Evolutionary conservation across 2,113 vertebrate species (phyloP).

Genomic region (Cyrtonyx montezumae): DNA sequence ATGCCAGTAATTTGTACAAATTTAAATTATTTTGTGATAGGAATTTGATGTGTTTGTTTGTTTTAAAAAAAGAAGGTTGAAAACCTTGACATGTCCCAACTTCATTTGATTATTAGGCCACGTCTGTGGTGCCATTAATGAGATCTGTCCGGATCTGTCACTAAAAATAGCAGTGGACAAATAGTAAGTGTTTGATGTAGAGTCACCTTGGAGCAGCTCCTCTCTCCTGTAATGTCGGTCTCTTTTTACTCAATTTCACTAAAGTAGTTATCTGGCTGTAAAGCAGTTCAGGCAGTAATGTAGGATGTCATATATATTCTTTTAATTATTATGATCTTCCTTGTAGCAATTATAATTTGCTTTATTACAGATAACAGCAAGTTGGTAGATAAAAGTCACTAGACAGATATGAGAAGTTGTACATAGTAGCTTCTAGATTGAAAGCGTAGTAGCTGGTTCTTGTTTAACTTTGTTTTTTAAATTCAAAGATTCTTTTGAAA

Average conservation of each 20-base stretch:
- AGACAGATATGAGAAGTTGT: conserved; percentile 22
- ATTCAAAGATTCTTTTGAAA: conserved; percentile 15
- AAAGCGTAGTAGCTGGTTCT: background rate
- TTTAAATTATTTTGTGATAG: background rate
- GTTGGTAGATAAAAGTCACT: conserved; percentile 67
- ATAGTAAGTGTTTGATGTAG: background rate
- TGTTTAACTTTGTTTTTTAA: conserved; percentile 3
- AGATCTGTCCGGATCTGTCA: conserved; percentile 57
- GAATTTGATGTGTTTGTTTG: background rate
- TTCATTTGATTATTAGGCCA: conserved; percentile 53
- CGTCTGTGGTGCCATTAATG: background rate
- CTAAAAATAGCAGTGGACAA: conserved; percentile 58
- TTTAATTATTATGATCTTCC: conserved; percentile 72
- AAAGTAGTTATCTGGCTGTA: conserved; percentile 49
- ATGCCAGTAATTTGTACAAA: background rate
- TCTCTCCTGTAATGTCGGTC: conserved; percentile 37
- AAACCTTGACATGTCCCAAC: conserved; percentile 39
- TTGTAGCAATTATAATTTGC: conserved; percentile 74
- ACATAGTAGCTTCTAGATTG: background rate
- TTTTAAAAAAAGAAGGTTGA: background rate
- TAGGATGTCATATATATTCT: conserved; percentile 65
- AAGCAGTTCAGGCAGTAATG: conserved; percentile 66
- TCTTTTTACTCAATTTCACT: conserved; percentile 50
- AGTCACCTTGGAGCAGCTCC: conserved; percentile 49
- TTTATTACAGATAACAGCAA: conserved; percentile 72